Conservation (phyloP, 2,888 invertebrate species). For the Macaria liturata region DNA sequence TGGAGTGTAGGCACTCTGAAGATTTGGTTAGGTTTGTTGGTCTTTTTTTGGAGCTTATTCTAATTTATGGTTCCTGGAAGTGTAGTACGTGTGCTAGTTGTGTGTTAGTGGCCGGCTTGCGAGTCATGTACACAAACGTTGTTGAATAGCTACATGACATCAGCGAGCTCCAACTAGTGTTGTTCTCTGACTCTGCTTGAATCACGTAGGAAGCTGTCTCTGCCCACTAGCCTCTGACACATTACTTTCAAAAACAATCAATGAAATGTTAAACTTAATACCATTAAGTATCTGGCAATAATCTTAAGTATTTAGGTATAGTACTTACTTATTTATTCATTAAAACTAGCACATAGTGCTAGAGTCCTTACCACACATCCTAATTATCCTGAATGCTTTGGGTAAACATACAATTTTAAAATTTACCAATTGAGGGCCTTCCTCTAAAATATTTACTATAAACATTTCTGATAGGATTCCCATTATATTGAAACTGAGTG, state of each 20-base stretch:
- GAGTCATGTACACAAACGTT: constrained; percentile 44
- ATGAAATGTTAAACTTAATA: not conserved
- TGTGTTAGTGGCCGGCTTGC: constrained; percentile 33
- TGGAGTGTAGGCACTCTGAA: constrained; percentile 33
- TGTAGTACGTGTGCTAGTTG: constrained; percentile 44
- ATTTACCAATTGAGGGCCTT: too few relatives aligned
- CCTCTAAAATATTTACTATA: too few relatives aligned
- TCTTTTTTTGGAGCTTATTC: constrained; percentile 47
- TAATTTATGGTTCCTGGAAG: constrained; percentile 54
- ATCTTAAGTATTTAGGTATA: too few relatives aligned
- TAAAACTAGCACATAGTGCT: too few relatives aligned
- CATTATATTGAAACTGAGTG: too few relatives aligned
- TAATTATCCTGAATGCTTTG: too few relatives aligned
- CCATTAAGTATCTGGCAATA: too few relatives aligned
- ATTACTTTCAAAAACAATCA: not conserved
- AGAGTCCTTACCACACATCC: too few relatives aligned
- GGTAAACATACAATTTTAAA: too few relatives aligned
- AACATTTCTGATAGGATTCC: too few relatives aligned
- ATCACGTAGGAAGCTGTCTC: constrained; percentile 51
- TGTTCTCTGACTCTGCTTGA: constrained; percentile 65
- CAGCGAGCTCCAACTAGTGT: constrained; percentile 60
- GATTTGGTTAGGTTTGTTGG: constrained; percentile 35
- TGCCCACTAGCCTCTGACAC: constrained; percentile 10
- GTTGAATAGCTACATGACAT: constrained; percentile 68
- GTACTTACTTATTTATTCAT: too few relatives aligned